Base-by-base conservation (phyloP, 2,888 invertebrate species). In the Pachycephus smyrnensis region DNA sequence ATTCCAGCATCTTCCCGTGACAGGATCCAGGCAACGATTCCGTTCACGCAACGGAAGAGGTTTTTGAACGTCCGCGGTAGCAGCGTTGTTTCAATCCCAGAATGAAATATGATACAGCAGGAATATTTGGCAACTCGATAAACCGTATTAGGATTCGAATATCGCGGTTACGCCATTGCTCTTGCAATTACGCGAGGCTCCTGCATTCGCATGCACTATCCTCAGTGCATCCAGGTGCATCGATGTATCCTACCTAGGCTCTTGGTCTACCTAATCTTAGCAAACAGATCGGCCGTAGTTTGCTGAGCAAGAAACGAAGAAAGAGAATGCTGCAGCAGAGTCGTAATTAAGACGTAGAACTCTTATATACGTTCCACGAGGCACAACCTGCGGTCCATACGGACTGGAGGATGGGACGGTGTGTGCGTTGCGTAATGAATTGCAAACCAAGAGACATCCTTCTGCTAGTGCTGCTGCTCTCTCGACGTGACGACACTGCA, bases 301-400 rank as follows among this genome's bases (percentile, higher is more conserved):
- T 75, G 69, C 76, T 77, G 74, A 55, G 23, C 55, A 55, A 55
- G 23, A 55, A 23, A 76, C 77, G 75, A 79, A 75, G 79, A 77
- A 73, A 73, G 78, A 73, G 73, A 75, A 73, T 68, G 79, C 71
- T 31, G 73, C 77, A 75, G 80, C 76, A 79, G 79, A 76, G 76
- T 77, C 71, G 80, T 80, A 81, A 81, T 81, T 80, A 81, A 80
- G 79, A 79, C 76, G 79, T 80, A 69, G 79, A 80, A 69, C 75
- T 76, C 68, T 73, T 55, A 9, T 9, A 23, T 23, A 23, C 55
- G 55, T 55, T 55, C 2, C 23, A 23, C 55, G 23, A 23, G 55
- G 9, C 55, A 55, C 23, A 15, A 55, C 23, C 55, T 55, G 55
- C 55, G 55, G 55, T 55, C 55, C 55, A 55, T 55, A 0, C 9